Evolutionary conservation across 2,113 vertebrate species (phyloP), one percentile per base, ranked within the genome.

Genomic region (Rhinoderma darwinii): DNA sequence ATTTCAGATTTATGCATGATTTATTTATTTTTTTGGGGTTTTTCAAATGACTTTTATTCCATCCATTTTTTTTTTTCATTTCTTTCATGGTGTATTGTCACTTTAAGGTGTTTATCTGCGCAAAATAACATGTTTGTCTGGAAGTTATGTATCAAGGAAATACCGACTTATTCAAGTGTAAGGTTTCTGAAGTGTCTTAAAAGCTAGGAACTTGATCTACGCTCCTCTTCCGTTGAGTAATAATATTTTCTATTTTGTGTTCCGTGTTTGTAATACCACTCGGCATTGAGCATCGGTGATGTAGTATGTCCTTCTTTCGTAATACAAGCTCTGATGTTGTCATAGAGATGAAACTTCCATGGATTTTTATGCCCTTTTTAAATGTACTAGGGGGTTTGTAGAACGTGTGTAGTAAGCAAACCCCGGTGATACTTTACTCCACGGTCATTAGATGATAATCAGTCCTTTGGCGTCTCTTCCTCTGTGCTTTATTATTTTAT

Each of bases 331-430:
- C 17, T 78, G 27, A 78, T 50, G 27, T 77, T 78, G 47, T 54
- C 76, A 78, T 78, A 54, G 76, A 50, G 50, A 54, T 78, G 8
- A 22, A 54, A 78, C 76, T 54, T 30, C 47, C 44, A 18, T 5
- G 20, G 50, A 32, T 77, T 77, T 32, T 70, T 70, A 22, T 39
- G 17, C 66, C 15, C 6, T 18, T 47, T n/a, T n/a, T 44, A 44
- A 76, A 76, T 30, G n/a, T 32, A 77, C 44, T 41, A 8, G n/a
- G 22, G 18, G 25, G 2, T 76, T 50, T 50, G n/a, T 51, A 32
- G 44, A 17, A 10, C 43, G 44, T 50, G 73, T 9, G 44, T 5
- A 3, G 44, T n/a, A 50, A 32, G 74, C 9, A 10, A 51, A 44
- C 17, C 18, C 7, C 44, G 17, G 47, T 37, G 20, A 54, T 22